These are phyloP conservation scores for Pungitius pungitius DNA, from an alignment of 2,113 vertebrate genomes.

Conservation along the genomic window DNA sequence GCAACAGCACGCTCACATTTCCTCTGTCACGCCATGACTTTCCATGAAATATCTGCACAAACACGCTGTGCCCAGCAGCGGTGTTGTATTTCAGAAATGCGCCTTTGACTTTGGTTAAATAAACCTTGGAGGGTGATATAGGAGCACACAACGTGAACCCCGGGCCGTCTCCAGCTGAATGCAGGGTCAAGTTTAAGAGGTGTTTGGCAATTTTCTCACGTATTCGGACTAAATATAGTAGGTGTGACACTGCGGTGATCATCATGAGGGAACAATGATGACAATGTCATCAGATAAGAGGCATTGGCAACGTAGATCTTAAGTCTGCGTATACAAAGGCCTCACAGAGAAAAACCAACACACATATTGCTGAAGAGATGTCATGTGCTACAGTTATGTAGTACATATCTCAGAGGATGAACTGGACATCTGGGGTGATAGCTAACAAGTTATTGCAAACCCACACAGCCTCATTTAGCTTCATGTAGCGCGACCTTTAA, in stretches of 20 bases:
- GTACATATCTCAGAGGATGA: not conserved
- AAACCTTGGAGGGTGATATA: constrained; percentile 19
- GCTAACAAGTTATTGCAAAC: not conserved
- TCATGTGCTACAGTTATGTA: not conserved
- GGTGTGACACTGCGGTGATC: constrained; percentile 34
- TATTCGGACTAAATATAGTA: constrained; percentile 49
- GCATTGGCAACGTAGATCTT: not conserved
- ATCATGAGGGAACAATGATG: constrained; percentile 1
- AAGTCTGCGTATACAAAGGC: not conserved
- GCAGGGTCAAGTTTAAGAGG: constrained; percentile 38
- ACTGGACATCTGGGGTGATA: not conserved
- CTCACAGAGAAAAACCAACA: not conserved
- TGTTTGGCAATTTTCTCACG: constrained; percentile 40
- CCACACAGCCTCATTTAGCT: not conserved
- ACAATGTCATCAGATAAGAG: not conserved
- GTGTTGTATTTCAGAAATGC: constrained; percentile 18
- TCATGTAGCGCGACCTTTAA: not conserved
- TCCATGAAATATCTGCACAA: not conserved
- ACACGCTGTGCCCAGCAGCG: not conserved
- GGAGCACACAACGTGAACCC: constrained; percentile 26
- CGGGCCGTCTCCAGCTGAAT: constrained; percentile 16
- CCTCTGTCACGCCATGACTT: constrained; percentile 16
- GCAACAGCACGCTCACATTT: constrained; percentile 34
- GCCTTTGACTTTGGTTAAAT: constrained; percentile 29
- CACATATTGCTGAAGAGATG: not conserved